These are phyloP conservation scores for Brachionus koreanus DNA, from an alignment of 1,140 invertebrate genomes.

Conservation along the genomic window DNA sequence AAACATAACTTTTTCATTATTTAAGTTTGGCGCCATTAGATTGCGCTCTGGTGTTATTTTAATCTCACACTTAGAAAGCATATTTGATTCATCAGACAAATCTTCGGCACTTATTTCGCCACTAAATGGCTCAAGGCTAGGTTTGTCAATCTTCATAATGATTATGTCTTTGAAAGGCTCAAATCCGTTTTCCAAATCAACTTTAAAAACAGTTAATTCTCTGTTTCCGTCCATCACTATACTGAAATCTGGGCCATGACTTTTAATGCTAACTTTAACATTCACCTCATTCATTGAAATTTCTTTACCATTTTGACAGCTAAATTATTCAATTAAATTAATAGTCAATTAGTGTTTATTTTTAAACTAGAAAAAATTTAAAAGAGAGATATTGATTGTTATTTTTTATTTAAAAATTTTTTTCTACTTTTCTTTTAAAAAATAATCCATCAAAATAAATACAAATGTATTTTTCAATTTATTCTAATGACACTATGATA, in stretches of 20 bases:
- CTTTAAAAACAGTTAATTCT: background rate
- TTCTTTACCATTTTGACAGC: background rate
- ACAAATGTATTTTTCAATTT: too few relatives aligned
- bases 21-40: constrained; percentile 22
- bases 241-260: background rate
- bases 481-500: too few relatives aligned
- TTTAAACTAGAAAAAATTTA: too few relatives aligned
- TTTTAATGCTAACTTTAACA: background rate
- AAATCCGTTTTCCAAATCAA: constrained; percentile 34
- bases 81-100: background rate
- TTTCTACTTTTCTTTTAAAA: too few relatives aligned
- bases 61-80: background rate
- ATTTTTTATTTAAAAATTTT: too few relatives aligned
- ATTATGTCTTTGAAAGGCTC: constrained; percentile 30
- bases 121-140: background rate
- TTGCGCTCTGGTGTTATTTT: constrained; percentile 36
- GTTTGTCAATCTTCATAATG: background rate
- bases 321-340: background rate
- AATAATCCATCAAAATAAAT: too few relatives aligned
- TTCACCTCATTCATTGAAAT: background rate
- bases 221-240: background rate
- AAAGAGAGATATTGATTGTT: too few relatives aligned
- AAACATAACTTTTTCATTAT: constrained; percentile 44
- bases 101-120: background rate
- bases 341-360: too few relatives aligned